Base-by-base conservation (phyloP, 2,888 invertebrate species). In the Meteorus colon region DNA sequence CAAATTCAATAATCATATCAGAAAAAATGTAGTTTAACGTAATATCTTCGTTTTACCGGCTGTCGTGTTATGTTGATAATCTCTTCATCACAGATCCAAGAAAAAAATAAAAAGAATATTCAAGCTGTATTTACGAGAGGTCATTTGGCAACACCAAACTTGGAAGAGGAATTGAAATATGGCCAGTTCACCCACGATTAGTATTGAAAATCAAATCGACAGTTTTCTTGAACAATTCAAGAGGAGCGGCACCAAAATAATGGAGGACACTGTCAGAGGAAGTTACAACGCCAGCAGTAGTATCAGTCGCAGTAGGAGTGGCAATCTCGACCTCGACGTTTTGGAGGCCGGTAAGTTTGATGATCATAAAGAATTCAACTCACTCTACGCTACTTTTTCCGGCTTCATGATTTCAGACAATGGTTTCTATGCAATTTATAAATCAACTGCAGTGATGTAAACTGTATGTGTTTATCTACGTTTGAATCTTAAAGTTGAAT, bases 181-280 rank as follows among this genome's bases (percentile, higher is more conserved):
- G 93, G 92, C 92, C 83, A 92, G 90, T 88, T 93, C 94, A 84
- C 93, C 94, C 81, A 93, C 93, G 82, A 48, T 48, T n/a, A 95
- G 93, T 83, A 94, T 95, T 89, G 95, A 95, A 91, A 94, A 94
- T 86, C 95, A 95, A 91, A 95, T 95, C 91, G 95, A 95, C 92
- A 94, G 94, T 91, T 95, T 95, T 91, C 90, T 95, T 89, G 95
- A 95, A 91, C 95, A 95, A 89, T 95, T 95, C 89, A 95, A 95
- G 89, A 93, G 94, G 81, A 95, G 94, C 91, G 95, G 95, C 83
- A 94, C 94, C 74, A 94, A 93, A 87, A 94, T 94, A 76, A 95
- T 95, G 93, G 94, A 94, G 83, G 92, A 92, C 45, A 31, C 24
- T 66, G 63, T 69, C 29, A 63, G 78, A 75, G 67, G 78, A 66